phyloP scores from a whole-genome alignment of 2,888 invertebrate species.

The Antheraea assamensis region DNA sequence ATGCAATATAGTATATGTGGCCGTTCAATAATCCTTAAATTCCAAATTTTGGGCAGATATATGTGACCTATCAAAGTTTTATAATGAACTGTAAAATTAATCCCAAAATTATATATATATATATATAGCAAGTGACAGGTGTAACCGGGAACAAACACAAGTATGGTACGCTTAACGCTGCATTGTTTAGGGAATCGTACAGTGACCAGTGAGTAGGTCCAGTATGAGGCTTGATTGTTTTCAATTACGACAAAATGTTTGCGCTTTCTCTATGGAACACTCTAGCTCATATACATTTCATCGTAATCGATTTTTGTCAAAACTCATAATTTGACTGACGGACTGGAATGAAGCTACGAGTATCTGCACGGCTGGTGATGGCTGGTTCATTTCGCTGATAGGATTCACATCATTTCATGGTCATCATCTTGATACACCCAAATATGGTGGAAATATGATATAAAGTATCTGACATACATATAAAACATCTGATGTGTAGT shows the following conservation, averaged over 20 bases:
- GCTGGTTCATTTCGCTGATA: conserved; percentile 26
- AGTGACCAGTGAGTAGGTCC: not conserved
- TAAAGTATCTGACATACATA: too few species aligned
- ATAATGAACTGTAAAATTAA: too few species aligned
- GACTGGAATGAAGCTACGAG: not conserved
- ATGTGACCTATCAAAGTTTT: too few species aligned
- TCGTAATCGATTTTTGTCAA: not conserved
- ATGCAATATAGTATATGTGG: too few species aligned
- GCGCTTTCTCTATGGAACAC: not conserved
- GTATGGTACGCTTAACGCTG: not conserved
- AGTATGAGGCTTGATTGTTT: not conserved
- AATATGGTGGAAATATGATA: not conserved
- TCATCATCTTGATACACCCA: not conserved
- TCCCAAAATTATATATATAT: too few species aligned
- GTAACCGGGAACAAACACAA: not conserved
- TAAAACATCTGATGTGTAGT: too few species aligned
- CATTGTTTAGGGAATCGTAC: not conserved
- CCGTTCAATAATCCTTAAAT: too few species aligned
- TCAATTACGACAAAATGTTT: not conserved
- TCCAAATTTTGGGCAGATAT: too few species aligned
- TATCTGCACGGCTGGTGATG: not conserved
- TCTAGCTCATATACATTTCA: not conserved
- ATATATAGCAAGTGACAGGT: not conserved
- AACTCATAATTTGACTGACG: not conserved
- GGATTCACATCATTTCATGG: conserved; percentile 23